A percentile compares a stretch with the other conserved stretches of the same genome.
Conservation (phyloP, 2,113 vertebrate species). For the Terrapene triunguis region DNA sequence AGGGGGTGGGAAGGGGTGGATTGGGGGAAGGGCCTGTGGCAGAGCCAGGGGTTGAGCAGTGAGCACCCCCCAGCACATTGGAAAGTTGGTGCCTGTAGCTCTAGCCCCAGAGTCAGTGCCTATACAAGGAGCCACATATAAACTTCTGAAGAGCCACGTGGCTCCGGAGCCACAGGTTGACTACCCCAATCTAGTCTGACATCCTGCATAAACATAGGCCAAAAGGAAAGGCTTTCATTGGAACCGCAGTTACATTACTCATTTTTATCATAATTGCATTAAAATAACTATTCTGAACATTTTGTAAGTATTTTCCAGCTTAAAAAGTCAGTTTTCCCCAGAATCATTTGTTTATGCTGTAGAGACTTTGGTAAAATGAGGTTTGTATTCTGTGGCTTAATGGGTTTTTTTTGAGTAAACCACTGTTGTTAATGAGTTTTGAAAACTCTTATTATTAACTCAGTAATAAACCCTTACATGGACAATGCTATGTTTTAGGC, state of each 20-base stretch:
- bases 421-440: not conserved
- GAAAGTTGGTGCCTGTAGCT: no score
- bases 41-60: no score
- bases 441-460: not conserved
- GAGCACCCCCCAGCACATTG: no score
- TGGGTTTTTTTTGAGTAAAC: not conserved
- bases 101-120: no score
- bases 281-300: not conserved
- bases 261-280: rapidly evolving
- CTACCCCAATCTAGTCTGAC: not conserved
- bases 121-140: no score
- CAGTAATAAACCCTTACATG: not conserved
- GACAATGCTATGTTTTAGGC: not conserved
- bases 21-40: no score
- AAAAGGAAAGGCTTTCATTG: not conserved
- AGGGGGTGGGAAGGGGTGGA: no score
- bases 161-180: no score
- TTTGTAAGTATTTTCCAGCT: not conserved
- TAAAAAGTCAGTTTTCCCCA: rapidly evolving
- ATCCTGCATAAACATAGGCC: not conserved
- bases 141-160: no score
- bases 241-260: rapidly evolving
- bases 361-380: not conserved
- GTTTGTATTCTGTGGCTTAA: not conserved
- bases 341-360: not conserved